Evolutionary conservation across 2,888 invertebrate species (phyloP), one percentile per base, ranked within the genome.

Genomic region (Apamea sordens): DNA sequence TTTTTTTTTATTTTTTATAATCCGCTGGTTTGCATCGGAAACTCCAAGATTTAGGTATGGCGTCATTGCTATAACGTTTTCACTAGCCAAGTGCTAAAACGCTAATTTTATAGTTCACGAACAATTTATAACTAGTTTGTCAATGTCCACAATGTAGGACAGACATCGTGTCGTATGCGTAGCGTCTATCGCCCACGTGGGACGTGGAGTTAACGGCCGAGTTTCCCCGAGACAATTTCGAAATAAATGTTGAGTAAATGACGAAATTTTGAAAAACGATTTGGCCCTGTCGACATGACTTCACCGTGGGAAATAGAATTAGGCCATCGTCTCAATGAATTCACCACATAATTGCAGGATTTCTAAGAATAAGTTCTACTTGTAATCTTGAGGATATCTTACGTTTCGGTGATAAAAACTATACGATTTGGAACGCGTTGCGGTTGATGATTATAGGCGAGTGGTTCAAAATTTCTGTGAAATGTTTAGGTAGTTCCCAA

Each of bases 401-500:
- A 63, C n/a, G 21, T 32, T 73, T 75, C 53, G 41, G 73, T 76
- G 63, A 69, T 82, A 77, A 81, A 83, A 78, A 68, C 18, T n/a
- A 41, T 36, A 79, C 63, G 47, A 79, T 82, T 78, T 65, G 32
- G 64, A 82, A 65, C 18, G 59, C 61, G 61, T 73, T 77, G 76
- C 61, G 64, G 73, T 80, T 70, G n/a, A 32, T 18, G 68, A 75
- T 82, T 71, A 53, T 79, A 73, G 28, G 28, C 28, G 63, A 76
- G 32, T 70, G 77, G 89, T 92, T 91, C 84, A 91, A 91, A 91
- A 92, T 92, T 92, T 92, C 91, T 92, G 93, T 92, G 86, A 90
- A 87, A 90, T 91, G 89, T 92, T 92, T 92, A 92, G 90, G 91
- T 88, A 91, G 90, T 87, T 91, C 89, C 89, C 92, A 92, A 92